Conservation (phyloP, 2,888 invertebrate species). For the Tetanocera ferruginea region DNA sequence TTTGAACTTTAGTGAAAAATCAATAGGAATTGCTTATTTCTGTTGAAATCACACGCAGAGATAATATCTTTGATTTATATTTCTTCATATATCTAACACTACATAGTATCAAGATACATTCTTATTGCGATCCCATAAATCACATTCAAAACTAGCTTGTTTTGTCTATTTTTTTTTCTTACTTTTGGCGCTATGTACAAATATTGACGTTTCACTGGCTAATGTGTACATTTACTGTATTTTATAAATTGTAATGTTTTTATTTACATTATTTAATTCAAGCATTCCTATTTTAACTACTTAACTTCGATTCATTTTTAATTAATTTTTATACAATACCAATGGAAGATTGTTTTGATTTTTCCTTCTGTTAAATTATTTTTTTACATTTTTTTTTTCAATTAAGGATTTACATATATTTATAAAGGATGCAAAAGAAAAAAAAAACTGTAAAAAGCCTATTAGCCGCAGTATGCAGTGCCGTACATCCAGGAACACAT, state of each 20-base stretch:
- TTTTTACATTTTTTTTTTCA: conserved; percentile 1
- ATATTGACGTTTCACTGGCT: neutral
- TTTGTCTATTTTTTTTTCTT: neutral
- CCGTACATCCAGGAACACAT: neutral
- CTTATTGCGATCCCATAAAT: neutral
- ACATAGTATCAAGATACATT: neutral
- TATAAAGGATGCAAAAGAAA: no score
- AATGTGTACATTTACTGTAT: neutral
- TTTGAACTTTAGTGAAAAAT: conserved; percentile 30
- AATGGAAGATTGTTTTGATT: conserved; percentile 32
- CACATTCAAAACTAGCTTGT: neutral
- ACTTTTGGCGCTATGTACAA: neutral
- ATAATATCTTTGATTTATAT: conserved; percentile 43
- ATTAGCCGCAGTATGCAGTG: no score
- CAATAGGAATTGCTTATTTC: conserved; percentile 53
- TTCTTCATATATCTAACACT: neutral
- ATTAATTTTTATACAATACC: conserved; percentile 4
- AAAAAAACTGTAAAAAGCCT: no score
- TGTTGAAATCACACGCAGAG: conserved; percentile 58
- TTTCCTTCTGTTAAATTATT: conserved; percentile 1
- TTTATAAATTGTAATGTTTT: neutral
- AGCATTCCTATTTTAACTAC: neutral
- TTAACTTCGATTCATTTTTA: neutral
- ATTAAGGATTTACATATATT: neutral
- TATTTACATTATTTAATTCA: neutral